A percentile compares a stretch with the other conserved stretches of the same genome.
These are phyloP conservation scores for Calameuta idolon DNA, from an alignment of 2,888 invertebrate genomes.

Conservation along the genomic window DNA sequence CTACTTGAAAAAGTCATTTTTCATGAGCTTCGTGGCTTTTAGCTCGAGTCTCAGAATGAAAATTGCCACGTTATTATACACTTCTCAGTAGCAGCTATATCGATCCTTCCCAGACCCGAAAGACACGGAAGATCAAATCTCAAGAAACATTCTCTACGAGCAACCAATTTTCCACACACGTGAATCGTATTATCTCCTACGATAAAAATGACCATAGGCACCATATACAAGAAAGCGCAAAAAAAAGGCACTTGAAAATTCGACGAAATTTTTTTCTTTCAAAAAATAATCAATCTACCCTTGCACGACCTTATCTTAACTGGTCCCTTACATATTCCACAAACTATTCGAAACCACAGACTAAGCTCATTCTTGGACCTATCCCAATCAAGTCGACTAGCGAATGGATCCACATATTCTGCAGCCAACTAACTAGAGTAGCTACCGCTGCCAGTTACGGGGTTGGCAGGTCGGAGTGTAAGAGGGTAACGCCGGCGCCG, in stretches of 20 bases:
- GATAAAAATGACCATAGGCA: too few species aligned
- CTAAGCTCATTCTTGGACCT: constrained; percentile 3
- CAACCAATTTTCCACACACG: too few species aligned
- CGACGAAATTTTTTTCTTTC: background rate
- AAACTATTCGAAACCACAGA: background rate
- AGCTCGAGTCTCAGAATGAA: constrained; percentile 1
- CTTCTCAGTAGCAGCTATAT: background rate
- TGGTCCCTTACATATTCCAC: background rate
- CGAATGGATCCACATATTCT: constrained; percentile 13
- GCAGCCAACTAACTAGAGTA: constrained; percentile 39
- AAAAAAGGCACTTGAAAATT: background rate
- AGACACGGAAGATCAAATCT: background rate
- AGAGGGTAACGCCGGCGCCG: constrained; percentile 39
- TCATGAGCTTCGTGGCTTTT: constrained; percentile 4
- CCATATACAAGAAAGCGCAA: too few species aligned
- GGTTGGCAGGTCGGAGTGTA: constrained; percentile 35
- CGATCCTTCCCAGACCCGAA: background rate
- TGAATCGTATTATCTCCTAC: too few species aligned
- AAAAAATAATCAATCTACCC: background rate
- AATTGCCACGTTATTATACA: constrained; percentile 5
- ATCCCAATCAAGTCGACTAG: constrained; percentile 37
- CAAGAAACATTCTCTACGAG: background rate
- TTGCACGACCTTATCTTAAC: background rate
- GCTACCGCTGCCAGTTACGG: constrained; percentile 45
- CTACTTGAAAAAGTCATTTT: constrained; percentile 6